Conservation (phyloP, 2,797 vertebrate species). For the Sparidentex hasta region DNA sequence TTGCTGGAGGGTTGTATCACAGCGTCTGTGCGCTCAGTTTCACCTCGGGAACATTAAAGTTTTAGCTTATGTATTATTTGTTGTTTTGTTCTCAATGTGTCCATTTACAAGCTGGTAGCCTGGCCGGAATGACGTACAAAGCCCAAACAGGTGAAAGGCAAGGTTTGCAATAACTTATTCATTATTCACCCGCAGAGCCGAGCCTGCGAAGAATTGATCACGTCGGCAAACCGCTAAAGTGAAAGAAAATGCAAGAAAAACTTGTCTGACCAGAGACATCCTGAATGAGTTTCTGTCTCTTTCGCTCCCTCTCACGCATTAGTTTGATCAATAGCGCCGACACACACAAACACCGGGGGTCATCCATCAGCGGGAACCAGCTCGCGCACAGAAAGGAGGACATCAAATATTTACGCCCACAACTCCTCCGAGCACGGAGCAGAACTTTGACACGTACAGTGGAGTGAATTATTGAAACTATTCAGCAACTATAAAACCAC, state of each 20-base stretch:
- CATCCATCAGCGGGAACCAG: slow-evolving; percentile 66
- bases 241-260: slow-evolving; percentile 47
- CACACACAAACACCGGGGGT: slow-evolving; percentile 55
- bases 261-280: slow-evolving; percentile 48
- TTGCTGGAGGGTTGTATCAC: slow-evolving; percentile 1
- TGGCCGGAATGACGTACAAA: slow-evolving; percentile 29
- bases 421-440: slow-evolving; percentile 38
- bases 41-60: slow-evolving; percentile 15
- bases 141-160: slow-evolving; percentile 35
- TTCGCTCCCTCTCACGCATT: slow-evolving; percentile 53
- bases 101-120: slow-evolving; percentile 31
- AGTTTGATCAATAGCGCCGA: slow-evolving; percentile 70
- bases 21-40: slow-evolving; percentile 12
- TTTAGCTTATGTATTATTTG: slow-evolving; percentile 43
- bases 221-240: slow-evolving; percentile 4
- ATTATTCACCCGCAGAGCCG: slow-evolving; percentile 32
- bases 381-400: slow-evolving; percentile 59
- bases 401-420: slow-evolving; percentile 78
- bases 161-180: slow-evolving; percentile 56
- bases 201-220: slow-evolving; percentile 46
- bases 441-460: slow-evolving; percentile 59
- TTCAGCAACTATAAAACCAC: slow-evolving; percentile 46
- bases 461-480: slow-evolving; percentile 75
- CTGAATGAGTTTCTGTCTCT: slow-evolving; percentile 41
- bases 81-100: slow-evolving; percentile 43